Base-by-base conservation (phyloP, 2,113 vertebrate genomes). In the Neomonachus schauinslandi region DNA sequence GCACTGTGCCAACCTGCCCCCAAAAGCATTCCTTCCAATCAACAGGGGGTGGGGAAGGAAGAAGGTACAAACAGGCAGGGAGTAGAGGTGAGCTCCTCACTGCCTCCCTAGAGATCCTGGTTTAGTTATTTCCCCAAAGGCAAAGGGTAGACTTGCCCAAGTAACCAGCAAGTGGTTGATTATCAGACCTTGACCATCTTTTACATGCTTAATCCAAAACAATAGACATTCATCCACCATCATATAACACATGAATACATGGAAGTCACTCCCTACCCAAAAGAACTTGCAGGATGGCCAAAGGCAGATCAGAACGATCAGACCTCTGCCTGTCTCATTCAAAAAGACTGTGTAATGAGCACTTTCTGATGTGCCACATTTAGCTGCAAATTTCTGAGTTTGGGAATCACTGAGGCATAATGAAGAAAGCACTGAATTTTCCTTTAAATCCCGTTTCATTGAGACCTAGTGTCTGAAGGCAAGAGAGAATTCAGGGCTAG, bases 211-310 rank as follows among this genome's bases (percentile, higher is more conserved):
- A 51, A 63, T 61, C 69, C 69, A 89, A 79, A 91, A 72, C 39
- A 51, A 2, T 5, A 57, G 46, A 28, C 6, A 2, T 53, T 46
- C n/a, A 28, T 19, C 33, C 13, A 49, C 14, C n/a, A n/a, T 11
- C 0, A 4, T 2, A 14, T 8, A 31, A 18, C 24, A 10, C 1
- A 13, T 15, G 14, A 6, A 9, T 3, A 0, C 8, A 7, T 11
- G 33, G 22, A 91, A 94, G 14, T 31, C 33, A 24, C 49, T 55
- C 33, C 21, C 69, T 51, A 22, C 7, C 26, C 89, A 71, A 51
- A 77, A 86, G 51, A 82, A 55, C 12, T n/a, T 49, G 28, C 22
- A 24, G 19, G 53, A n/a, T 42, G 46, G 63, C 39, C 33, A 69
- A 42, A 55, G 72, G 61, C 11, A 19, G 16, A n/a, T 51, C 63